phyloP scores from a whole-genome alignment of 2,888 invertebrate genomes.

The Leptopterna dolabrata region DNA sequence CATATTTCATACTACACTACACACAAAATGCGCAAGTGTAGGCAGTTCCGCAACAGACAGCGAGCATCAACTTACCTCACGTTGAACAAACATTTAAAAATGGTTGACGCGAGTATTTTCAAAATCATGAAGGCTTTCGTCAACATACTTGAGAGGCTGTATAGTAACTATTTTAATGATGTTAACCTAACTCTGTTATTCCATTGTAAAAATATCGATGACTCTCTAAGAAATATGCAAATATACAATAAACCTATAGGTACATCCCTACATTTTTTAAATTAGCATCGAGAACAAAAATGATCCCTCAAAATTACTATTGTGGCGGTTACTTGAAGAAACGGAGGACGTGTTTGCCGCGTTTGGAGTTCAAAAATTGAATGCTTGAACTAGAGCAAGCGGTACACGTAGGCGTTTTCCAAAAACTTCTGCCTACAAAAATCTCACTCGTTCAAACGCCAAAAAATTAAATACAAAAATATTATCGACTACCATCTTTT shows the following conservation, averaged over 20 bases:
- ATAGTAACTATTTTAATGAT: background rate
- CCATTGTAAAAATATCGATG: background rate
- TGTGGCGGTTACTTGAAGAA: background rate
- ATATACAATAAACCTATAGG: background rate
- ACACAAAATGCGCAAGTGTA: no score
- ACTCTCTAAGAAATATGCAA: background rate
- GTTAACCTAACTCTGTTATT: background rate
- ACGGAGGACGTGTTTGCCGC: background rate
- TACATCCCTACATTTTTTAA: background rate
- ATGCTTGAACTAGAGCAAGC: background rate
- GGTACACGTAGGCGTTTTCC: background rate
- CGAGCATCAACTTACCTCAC: no score
- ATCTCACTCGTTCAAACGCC: slow-evolving; percentile 45
- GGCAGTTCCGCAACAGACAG: no score
- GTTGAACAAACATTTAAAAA: background rate
- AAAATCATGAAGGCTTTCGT: background rate
- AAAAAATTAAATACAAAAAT: slow-evolving; percentile 40
- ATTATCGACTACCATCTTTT: background rate
- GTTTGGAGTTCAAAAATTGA: background rate
- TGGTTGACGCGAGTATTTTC: background rate
- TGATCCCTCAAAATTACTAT: background rate
- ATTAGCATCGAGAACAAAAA: background rate
- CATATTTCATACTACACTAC: no score
- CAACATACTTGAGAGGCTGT: background rate
- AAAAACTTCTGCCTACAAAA: slow-evolving; percentile 4